Percentiles rank a stretch among this genome's conserved stretches.
These are phyloP conservation scores for Ormyrus labotus DNA, from an alignment of 2,888 invertebrate genomes.

Conservation along the genomic window DNA sequence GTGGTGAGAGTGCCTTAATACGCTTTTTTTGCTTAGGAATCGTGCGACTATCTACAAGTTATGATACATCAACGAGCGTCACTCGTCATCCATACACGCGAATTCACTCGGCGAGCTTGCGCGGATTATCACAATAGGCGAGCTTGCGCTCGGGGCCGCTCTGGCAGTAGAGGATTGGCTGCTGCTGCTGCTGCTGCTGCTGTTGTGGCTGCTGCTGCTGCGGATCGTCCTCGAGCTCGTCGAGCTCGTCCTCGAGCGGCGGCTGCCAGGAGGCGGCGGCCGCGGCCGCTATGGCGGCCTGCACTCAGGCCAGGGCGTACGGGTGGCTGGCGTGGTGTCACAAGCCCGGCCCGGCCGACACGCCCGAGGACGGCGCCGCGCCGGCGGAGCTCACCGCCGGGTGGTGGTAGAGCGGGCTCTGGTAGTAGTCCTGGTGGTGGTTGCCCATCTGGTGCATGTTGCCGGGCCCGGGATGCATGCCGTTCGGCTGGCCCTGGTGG, in stretches of 20 bases:
- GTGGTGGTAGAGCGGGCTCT: constrained; percentile 85
- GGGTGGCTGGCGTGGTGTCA: constrained; percentile 82
- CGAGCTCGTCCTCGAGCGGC: constrained; percentile 62
- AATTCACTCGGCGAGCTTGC: constrained; percentile 15
- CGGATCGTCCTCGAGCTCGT: constrained; percentile 56
- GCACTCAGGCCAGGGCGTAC: constrained; percentile 90
- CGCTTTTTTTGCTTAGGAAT: constrained; percentile 56
- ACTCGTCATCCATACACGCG: too few species aligned
- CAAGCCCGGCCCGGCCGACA: constrained; percentile 84
- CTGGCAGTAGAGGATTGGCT: not conserved
- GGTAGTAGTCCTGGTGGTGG: constrained; percentile 82
- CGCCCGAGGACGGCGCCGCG: constrained; percentile 61
- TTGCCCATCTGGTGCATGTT: constrained; percentile 80
- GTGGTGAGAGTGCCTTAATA: constrained; percentile 69
- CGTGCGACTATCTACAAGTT: constrained; percentile 73
- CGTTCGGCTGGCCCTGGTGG: constrained; percentile 39
- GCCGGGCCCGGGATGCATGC: constrained; percentile 70
- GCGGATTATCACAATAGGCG: constrained; percentile 52
- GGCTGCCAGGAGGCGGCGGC: constrained; percentile 33
- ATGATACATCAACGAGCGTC: constrained; percentile 65
- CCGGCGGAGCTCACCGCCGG: constrained; percentile 61
- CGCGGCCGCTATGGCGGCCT: constrained; percentile 62
- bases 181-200: not conserved
- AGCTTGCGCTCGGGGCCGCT: constrained; percentile 39
- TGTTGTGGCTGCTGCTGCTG: constrained; percentile 29